Percentiles rank a stretch among this genome's conserved stretches.
phyloP scores from a whole-genome alignment of 1,140 invertebrate genomes.

The Lasaia peninsularis region DNA sequence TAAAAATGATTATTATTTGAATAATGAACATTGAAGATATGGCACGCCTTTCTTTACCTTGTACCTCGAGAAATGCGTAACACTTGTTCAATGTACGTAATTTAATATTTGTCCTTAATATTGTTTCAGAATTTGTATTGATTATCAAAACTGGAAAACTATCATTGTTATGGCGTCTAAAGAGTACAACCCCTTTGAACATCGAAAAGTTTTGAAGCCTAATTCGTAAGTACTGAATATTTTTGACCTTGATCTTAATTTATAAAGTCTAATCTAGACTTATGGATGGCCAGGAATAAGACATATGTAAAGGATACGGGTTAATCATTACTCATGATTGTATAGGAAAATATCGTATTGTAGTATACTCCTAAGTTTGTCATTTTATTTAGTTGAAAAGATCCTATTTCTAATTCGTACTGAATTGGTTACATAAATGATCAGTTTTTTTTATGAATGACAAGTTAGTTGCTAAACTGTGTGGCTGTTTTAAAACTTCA shows the following conservation, averaged over 20 bases:
- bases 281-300: too few relatives aligned
- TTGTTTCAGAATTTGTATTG: not conserved
- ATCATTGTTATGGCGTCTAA: constrained; percentile 1
- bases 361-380: too few relatives aligned
- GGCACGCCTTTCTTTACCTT: constrained; percentile 7
- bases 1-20: constrained; percentile 31
- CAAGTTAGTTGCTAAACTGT: too few relatives aligned
- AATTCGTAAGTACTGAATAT: constrained; percentile 79
- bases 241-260: not conserved
- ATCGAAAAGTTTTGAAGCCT: constrained; percentile 80
- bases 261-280: too few relatives aligned
- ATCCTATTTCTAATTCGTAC: too few relatives aligned
- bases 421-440: too few relatives aligned
- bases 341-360: too few relatives aligned
- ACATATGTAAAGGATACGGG: too few relatives aligned
- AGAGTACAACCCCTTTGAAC: constrained; percentile 83
- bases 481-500: too few relatives aligned
- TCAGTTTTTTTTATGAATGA: too few relatives aligned
- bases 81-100: not conserved
- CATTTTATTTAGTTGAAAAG: too few relatives aligned
- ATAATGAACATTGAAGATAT: constrained; percentile 39
- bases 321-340: too few relatives aligned
- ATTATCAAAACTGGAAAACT: not conserved
- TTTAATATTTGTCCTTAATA: not conserved
- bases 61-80: not conserved